Evolutionary conservation across 1,140 invertebrate genomes (phyloP), one percentile per base, ranked within the genome.

Genomic region (Hydropsyche tenuis): DNA sequence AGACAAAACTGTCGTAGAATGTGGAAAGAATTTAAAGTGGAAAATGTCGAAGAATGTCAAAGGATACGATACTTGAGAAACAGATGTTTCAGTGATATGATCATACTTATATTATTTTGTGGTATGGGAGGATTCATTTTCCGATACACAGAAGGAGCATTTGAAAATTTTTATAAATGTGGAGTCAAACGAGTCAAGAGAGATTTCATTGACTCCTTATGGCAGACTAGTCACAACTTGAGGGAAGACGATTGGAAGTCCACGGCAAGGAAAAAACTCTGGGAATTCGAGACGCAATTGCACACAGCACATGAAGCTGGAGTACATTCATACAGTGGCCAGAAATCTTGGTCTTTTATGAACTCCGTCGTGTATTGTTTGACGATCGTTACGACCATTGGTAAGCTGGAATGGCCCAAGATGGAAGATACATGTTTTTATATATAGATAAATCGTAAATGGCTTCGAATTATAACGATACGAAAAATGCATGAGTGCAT

Each of bases 361-460:
- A 97, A 97, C 81, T 91, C 95, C 0, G 88, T 98, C 69, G 91
- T 97, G 72, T 99, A 96, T 85, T 95, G 93, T 81, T 86, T 96
- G 78, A 97, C 96, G 66, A 88, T 98, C 75, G 88, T 97, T 76
- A 96, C 96, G 14, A 98, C 96, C 20, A 98, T 98, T 85, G 96
- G 96, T 97, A 89, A 92, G 88, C 78, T 51, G 18, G 46, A 71
- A 14, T 53, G 12, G 5, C 1, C 1, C 64, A 30, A 75, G 48
- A 70, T 56, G 14, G 18, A 53, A 22, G 6, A 6, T 37, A 9
- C 30, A 37, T 37, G 30, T 37, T 37, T 53, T 53, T 37, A 37
- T 37, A 37, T 37, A 9, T 37, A 37, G 9, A 37, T 4, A 37
- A 37, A 37, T 37, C 30, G 30, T 9, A 37, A 37, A 37, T 37